Base-by-base conservation (phyloP, 2,113 vertebrate species). In the Cinclus mexicanus region DNA sequence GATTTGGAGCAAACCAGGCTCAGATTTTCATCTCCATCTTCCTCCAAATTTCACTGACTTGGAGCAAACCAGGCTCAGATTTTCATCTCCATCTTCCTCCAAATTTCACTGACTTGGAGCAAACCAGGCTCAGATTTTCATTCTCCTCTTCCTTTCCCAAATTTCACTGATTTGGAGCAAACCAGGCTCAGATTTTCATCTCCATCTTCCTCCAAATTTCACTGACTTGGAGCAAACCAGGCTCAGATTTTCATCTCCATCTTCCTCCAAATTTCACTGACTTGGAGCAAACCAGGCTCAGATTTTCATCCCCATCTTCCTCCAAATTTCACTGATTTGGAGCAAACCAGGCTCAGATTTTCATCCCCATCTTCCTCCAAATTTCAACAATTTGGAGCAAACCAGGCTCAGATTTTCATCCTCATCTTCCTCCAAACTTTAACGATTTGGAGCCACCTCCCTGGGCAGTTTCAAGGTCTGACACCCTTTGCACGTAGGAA, bases 401-500 rank as follows among this genome's bases (percentile, higher is more conserved):
- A 7, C 1, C 12, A 20, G 9, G 12, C 4, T 37, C n/a, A 37
- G 46, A 50, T 29, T 39, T 53, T 41, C 14, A 71, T 13, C 24
- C 16, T 26, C 22, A 4, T 14, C 16, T 41, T 39, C 33, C 33
- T 6, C 24, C 5, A 23, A n/a, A 57, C 9, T 14, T 24, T 22
- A 6, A 1, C 2, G 8, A 33, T 68, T 39, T 33, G 56, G 37
- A 52, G 37, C 20, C 67, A 4, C 44, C 18, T 37, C 53, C 26
- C 44, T 11, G 44, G 37, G 53, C 44, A 44, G 11, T 37, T 17
- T 61, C 71, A 33, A 11, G 3, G 9, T 10, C 39, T 53, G 22
- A 11, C 37, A 19, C 37, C 33, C 26, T 46, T 77, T 10, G 33
- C 28, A 26, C 0, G 0, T 0, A 5, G 14, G 60, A 68, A 52